Evolutionary conservation across 2,888 invertebrate genomes (phyloP).

Genomic region (Liposcelis brunnea): DNA sequence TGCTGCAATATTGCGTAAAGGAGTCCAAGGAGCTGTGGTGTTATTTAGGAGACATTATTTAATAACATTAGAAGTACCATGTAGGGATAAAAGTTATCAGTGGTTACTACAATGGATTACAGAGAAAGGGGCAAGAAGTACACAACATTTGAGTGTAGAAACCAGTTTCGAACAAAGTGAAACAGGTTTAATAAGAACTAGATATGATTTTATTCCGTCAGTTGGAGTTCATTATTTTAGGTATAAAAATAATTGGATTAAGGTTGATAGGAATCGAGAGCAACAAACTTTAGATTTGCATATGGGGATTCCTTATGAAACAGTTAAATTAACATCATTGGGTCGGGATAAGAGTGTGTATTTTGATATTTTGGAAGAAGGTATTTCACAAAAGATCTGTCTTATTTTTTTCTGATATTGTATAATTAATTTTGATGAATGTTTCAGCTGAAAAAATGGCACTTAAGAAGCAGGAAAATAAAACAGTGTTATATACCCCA

Average conservation of each 20-base stretch:
- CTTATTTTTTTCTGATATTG: no score
- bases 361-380: conserved; percentile 81
- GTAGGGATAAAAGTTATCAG: conserved; percentile 89
- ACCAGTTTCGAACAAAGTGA: conserved; percentile 85
- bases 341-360: conserved; percentile 70
- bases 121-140: conserved; percentile 63
- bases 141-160: conserved; percentile 91
- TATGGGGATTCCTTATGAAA: conserved; percentile 90
- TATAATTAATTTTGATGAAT: conserved; percentile 10
- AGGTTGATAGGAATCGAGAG: conserved; percentile 80
- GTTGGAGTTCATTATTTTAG: conserved; percentile 83
- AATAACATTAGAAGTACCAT: conserved; percentile 93
- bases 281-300: conserved; percentile 87
- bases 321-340: conserved; percentile 79
- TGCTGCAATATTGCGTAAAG: conserved; percentile 70
- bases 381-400: conserved; percentile 30
- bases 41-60: conserved; percentile 74
- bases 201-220: conserved; percentile 90
- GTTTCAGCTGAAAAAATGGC: conserved; percentile 63
- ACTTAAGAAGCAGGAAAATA: conserved; percentile 70
- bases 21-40: conserved; percentile 53
- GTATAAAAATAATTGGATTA: conserved; percentile 71
- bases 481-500: conserved; percentile 85
- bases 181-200: conserved; percentile 76
- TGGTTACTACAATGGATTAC: conserved; percentile 97